These are phyloP conservation scores for Lepeophtheirus nordmannii DNA, from an alignment of 2,888 invertebrate species.

Conservation along the genomic window DNA sequence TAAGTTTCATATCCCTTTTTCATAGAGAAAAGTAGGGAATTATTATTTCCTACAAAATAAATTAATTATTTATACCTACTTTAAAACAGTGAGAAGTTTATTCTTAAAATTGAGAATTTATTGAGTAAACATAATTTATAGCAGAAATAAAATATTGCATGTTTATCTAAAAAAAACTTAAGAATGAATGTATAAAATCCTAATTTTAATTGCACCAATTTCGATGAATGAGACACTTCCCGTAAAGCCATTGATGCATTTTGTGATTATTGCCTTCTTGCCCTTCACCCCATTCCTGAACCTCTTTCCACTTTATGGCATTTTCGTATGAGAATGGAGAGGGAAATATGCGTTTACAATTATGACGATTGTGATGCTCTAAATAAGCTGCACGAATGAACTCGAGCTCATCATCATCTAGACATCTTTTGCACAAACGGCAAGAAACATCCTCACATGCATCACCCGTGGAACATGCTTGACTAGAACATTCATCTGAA, in stretches of 20 bases:
- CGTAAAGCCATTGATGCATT: conserved; percentile 68
- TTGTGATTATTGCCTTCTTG: conserved; percentile 53
- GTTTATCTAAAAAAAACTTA: no score
- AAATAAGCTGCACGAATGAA: conserved; percentile 51
- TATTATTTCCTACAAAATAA: no score
- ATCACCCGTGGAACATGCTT: conserved; percentile 34
- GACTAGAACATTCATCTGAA: conserved; percentile 47
- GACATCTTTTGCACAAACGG: conserved; percentile 59
- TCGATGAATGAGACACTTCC: conserved; percentile 62
- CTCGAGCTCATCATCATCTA: conserved; percentile 43
- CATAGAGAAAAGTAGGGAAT: no score
- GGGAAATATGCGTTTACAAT: conserved; percentile 67
- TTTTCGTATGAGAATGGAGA: conserved; percentile 34
- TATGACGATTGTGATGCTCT: conserved; percentile 63
- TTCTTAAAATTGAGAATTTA: no score
- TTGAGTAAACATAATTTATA: no score
- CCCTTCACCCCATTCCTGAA: conserved; percentile 32
- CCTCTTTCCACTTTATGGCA: conserved; percentile 29
- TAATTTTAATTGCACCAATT: conserved; percentile 49
- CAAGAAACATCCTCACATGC: conserved; percentile 54
- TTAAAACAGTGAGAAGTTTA: no score
- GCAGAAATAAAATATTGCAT: no score
- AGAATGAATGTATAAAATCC: no score
- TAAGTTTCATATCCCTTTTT: no score
- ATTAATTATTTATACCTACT: no score